Evolutionary conservation across 2,888 invertebrate species (phyloP), one percentile per base, ranked within the genome.

Genomic region (Glaucopsyche alexis): DNA sequence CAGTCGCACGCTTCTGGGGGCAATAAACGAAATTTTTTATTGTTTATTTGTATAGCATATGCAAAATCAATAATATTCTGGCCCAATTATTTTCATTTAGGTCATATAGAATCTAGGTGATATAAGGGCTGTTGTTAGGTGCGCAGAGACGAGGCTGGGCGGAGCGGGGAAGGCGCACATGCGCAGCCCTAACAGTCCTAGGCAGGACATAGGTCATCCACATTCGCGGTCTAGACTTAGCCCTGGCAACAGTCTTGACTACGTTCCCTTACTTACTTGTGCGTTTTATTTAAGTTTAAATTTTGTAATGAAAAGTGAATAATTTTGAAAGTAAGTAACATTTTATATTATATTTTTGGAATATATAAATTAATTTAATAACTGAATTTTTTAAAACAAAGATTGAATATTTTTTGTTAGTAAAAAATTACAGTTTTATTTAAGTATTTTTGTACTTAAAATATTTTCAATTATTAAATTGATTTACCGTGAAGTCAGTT

Each of bases 51-150:
- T 14, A 13, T 11, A 7, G 11, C 55, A 7, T 38, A 60, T 60
- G 60, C 60, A 38, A 16, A 60, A 60, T 60, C 60, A 38, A 38
- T 60, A 60, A 42, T 13, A 47, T 47, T 60, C 13, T 60, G 60
- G 29, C 29, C 60, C 13, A 6, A 60, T 60, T 55, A 55, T 16
- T 55, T 9, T 11, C 55, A 60, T 60, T 38, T 60, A 38, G 60
- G 60, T 60, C 60, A 60, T 55, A 55, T 55, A 55, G 55, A 55
- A 55, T 29, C 29, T 60, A 38, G 60, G 60, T 29, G 29, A 60
- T 7, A 11, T 19, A 29, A 38, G 60, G 29, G 60, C 38, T 7
- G 29, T 6, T 6, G 60, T 3, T 1, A 16, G 60, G 29, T 60
- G 60, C 60, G 60, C 60, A 60, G 60, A 29, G 14, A 2, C 13